phyloP scores from a whole-genome alignment of 2,797 vertebrate genomes.

The Pygocentrus nattereri region DNA sequence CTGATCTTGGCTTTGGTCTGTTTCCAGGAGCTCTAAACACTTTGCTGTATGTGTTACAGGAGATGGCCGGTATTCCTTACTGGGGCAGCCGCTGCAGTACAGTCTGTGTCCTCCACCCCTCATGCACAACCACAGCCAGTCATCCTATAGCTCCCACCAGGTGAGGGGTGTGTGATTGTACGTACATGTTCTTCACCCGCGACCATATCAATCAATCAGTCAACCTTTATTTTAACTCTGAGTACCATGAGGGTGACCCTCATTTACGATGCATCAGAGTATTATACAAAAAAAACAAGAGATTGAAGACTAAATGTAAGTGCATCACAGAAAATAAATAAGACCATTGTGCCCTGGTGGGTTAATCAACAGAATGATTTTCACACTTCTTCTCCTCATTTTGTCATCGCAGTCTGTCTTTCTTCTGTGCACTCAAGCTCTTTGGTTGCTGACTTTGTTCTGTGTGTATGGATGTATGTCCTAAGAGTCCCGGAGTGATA shows the following conservation, averaged over 20 bases:
- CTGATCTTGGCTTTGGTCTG: conserved; percentile 31
- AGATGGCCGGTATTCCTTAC: conserved; percentile 92
- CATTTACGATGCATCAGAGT: too few relatives aligned
- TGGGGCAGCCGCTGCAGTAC: conserved; percentile 97
- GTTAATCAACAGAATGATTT: not conserved
- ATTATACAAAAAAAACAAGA: too few relatives aligned
- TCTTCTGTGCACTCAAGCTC: not conserved
- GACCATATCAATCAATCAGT: too few relatives aligned
- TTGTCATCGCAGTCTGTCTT: not conserved
- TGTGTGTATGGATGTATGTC: not conserved
- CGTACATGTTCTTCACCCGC: not conserved
- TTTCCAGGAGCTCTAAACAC: conserved; percentile 11
- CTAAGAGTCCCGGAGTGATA: conserved; percentile 89
- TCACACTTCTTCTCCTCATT: not conserved
- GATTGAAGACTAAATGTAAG: too few relatives aligned
- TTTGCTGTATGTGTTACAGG: conserved; percentile 72
- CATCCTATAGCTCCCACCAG: conserved; percentile 92
- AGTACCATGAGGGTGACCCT: too few relatives aligned
- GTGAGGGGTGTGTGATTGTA: conserved; percentile 67
- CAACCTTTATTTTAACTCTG: too few relatives aligned
- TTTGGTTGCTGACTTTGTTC: not conserved
- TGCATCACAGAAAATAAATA: too few relatives aligned
- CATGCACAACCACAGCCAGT: conserved; percentile 92
- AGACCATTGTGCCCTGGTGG: too few relatives aligned
- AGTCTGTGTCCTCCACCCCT: conserved; percentile 91